Conservation (phyloP, 1,140 invertebrate genomes). For the Telenomus remus region DNA sequence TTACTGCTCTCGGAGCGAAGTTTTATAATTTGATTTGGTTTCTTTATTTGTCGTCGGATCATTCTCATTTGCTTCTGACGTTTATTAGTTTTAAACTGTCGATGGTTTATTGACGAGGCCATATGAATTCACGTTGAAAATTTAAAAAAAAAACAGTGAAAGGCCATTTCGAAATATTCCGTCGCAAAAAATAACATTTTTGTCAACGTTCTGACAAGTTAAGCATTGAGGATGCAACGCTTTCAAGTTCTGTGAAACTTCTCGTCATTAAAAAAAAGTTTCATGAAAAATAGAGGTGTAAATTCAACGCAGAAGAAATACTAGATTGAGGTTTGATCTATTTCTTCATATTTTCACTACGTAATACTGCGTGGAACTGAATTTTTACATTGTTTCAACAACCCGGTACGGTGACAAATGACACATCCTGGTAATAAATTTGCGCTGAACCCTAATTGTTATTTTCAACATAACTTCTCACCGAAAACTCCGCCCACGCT, state of each 20-base stretch:
- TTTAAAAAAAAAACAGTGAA: no score
- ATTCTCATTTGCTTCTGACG: slow-evolving; percentile 19
- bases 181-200: no score
- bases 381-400: slow-evolving; percentile 20
- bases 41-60: slow-evolving; percentile 18
- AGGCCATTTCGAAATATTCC: no score
- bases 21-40: slow-evolving; percentile 46
- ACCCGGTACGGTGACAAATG: slow-evolving; percentile 23
- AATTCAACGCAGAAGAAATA: no score
- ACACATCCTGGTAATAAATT: slow-evolving; percentile 15
- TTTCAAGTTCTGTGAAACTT: no score
- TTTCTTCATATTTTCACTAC: no score
- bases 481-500: slow-evolving; percentile 9
- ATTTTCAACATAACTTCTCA: slow-evolving; percentile 21
- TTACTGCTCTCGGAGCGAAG: slow-evolving; percentile 16
- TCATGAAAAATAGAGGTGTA: no score
- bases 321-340: no score
- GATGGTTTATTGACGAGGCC: slow-evolving; percentile 13
- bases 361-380: slow-evolving; percentile 3
- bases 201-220: no score
- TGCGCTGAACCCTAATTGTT: slow-evolving; percentile 24
- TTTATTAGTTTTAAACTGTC: slow-evolving; percentile 18
- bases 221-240: no score
- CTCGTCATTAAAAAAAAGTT: no score
- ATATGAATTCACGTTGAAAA: no score